Conservation (phyloP, 2,113 vertebrate species). For the Nerophis lumbriciformis region DNA sequence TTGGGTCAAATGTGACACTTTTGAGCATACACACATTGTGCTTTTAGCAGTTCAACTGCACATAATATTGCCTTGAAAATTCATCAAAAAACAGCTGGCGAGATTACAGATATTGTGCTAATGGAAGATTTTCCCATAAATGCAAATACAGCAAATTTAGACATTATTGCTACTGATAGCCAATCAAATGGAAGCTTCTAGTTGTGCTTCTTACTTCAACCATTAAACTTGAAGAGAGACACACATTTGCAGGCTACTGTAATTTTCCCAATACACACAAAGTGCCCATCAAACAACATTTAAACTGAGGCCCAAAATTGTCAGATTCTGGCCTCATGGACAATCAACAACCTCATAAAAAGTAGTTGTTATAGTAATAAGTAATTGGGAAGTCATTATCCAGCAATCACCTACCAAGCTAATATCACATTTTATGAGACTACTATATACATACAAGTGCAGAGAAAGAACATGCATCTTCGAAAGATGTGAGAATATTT, state of each 20-base stretch:
- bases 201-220: constrained; percentile 32
- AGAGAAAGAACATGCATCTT: constrained; percentile 19
- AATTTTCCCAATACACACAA: constrained; percentile 23
- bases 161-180: constrained; percentile 59
- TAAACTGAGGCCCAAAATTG: constrained; percentile 6
- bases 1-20: constrained; percentile 33
- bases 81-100: constrained; percentile 13
- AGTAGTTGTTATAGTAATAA: neutral
- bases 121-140: constrained; percentile 17
- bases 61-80: constrained; percentile 30
- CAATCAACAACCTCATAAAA: constrained; percentile 33
- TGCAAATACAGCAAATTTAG: constrained; percentile 20
- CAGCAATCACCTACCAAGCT: constrained; percentile 16
- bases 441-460: constrained; percentile 47
- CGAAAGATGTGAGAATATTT: constrained; percentile 26
- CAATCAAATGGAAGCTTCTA: constrained; percentile 29
- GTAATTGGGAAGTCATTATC: constrained; percentile 17
- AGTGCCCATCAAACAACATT: neutral
- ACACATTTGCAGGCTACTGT: constrained; percentile 10
- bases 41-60: constrained; percentile 41
- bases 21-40: constrained; percentile 42
- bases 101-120: constrained; percentile 9
- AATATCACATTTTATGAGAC: constrained; percentile 22
- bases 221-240: neutral
- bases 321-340: neutral